Conservation (phyloP, 1,140 invertebrate species). For the Aricia agestis region DNA sequence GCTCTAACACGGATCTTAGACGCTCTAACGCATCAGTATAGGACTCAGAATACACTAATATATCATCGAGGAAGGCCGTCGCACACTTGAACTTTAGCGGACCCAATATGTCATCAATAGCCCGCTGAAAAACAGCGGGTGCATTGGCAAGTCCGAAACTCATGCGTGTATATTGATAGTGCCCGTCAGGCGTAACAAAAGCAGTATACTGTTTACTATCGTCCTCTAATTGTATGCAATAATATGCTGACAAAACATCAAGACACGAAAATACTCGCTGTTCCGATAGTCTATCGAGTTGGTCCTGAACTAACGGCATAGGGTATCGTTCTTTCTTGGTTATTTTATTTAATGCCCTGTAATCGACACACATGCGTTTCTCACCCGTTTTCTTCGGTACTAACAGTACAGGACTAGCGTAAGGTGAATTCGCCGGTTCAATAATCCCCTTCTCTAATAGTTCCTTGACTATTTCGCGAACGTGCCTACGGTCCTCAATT, state of each 20-base stretch:
- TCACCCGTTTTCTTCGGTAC: too few species aligned
- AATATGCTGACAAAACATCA: background rate
- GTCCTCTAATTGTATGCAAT: conserved; percentile 18
- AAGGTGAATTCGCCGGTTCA: too few species aligned
- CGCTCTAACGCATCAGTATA: conserved; percentile 15
- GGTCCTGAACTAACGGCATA: too few species aligned
- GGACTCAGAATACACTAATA: conserved; percentile 14
- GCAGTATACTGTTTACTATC: conserved; percentile 11
- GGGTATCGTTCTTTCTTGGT: too few species aligned
- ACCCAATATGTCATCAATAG: conserved; percentile 14
- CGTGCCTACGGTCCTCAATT: too few species aligned
- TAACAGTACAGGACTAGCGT: too few species aligned
- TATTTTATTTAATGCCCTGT: too few species aligned
- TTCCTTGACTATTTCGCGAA: too few species aligned
- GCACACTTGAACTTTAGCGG: conserved; percentile 12
- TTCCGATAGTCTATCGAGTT: too few species aligned
- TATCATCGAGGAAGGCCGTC: conserved; percentile 16
- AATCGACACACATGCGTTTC: too few species aligned
- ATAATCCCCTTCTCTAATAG: too few species aligned
- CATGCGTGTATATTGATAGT: conserved; percentile 17
- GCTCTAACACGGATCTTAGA: background rate
- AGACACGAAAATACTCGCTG: too few species aligned
- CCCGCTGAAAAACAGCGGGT: conserved; percentile 11
- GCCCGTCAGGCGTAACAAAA: background rate
- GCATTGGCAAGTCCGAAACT: conserved; percentile 3